A percentile compares a stretch with the other conserved stretches of the same genome.
phyloP scores from a whole-genome alignment of 2,113 vertebrate species.

The Petaurus breviceps region DNA sequence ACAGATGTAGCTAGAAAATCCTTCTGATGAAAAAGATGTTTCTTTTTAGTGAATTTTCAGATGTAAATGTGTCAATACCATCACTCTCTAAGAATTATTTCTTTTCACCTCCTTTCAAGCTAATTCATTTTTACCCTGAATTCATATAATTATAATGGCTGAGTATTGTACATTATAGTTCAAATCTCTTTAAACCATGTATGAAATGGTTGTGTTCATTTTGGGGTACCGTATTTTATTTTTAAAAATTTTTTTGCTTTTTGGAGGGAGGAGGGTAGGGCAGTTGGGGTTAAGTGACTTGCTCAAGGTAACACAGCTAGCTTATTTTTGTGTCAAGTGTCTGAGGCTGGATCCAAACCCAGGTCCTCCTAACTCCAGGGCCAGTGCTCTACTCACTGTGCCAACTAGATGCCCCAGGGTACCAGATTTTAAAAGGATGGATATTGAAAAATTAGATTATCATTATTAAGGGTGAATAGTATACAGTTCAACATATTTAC shows the following conservation, averaged over 20 bases:
- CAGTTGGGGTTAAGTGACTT: too few relatives aligned
- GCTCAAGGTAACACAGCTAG: too few relatives aligned
- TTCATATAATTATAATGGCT: background rate
- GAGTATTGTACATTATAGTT: background rate
- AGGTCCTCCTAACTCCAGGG: too few relatives aligned
- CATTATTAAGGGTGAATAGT: background rate
- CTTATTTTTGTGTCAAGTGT: too few relatives aligned
- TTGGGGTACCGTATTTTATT: background rate
- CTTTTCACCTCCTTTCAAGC: background rate
- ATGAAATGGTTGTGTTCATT: background rate
- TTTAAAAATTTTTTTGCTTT: too few relatives aligned
- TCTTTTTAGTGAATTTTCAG: background rate
- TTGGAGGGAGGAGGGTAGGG: too few relatives aligned
- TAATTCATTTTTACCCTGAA: background rate
- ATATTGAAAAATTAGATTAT: background rate
- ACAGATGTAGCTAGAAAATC: background rate
- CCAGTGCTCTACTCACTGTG: too few relatives aligned
- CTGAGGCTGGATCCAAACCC: too few relatives aligned
- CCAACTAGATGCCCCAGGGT: too few relatives aligned
- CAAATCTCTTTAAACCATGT: background rate
- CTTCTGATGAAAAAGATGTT: background rate
- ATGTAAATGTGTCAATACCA: background rate
- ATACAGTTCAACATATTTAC: background rate
- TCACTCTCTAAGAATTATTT: background rate
- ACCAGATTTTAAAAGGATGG: background rate